Evolutionary conservation across 2,888 invertebrate genomes (phyloP).

Genomic region (Phytoseiulus persimilis): DNA sequence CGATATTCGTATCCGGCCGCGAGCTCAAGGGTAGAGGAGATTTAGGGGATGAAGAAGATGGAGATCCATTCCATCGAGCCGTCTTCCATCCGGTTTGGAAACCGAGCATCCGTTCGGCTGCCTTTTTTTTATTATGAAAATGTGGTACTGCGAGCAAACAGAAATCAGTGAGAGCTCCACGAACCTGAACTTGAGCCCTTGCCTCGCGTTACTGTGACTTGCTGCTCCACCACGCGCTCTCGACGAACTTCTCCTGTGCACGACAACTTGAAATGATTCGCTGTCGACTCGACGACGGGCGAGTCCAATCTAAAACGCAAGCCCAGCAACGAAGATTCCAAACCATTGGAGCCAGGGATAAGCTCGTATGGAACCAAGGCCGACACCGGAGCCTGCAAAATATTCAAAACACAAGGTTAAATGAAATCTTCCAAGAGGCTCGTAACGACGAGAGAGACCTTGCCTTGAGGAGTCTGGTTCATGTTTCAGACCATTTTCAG

Average conservation of each 20-base stretch:
- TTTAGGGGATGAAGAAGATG: neutral
- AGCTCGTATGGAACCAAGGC: conserved; percentile 20
- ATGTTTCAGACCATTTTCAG: too few species aligned
- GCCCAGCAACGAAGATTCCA: conserved; percentile 22
- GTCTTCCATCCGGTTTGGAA: too few species aligned
- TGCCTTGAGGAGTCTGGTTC: too few species aligned
- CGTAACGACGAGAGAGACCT: too few species aligned
- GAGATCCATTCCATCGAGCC: neutral
- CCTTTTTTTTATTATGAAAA: too few species aligned
- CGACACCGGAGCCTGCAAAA: conserved; percentile 10
- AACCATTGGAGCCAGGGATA: conserved; percentile 31
- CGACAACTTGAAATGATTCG: neutral
- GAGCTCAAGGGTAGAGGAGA: neutral
- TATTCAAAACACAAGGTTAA: too few species aligned
- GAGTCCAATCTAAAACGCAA: conserved; percentile 29
- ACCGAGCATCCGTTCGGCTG: too few species aligned
- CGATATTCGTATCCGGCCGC: neutral
- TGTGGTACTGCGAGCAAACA: too few species aligned
- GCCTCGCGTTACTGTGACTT: neutral
- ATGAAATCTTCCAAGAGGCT: too few species aligned
- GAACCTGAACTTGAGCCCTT: neutral
- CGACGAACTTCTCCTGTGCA: conserved; percentile 27
- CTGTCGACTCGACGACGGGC: neutral
- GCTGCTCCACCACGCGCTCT: neutral
- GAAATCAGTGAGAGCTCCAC: neutral